A percentile compares a stretch with the other conserved stretches of the same genome.
These are phyloP conservation scores for Molossus alvarezi DNA, from an alignment of 2,797 vertebrate species.

Conservation along the genomic window DNA sequence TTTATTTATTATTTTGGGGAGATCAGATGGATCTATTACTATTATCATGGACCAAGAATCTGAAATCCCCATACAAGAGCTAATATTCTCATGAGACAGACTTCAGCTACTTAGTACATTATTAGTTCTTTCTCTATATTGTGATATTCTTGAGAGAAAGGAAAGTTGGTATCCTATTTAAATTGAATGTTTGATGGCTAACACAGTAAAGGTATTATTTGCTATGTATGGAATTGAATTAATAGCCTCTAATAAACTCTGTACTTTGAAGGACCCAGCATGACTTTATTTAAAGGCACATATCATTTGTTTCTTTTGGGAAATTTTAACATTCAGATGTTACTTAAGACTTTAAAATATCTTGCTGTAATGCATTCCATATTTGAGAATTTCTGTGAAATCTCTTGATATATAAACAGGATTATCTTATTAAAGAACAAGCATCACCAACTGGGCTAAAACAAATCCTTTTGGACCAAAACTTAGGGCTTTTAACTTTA, in stretches of 20 bases:
- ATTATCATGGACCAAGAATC: neutral
- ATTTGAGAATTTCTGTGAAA: slow-evolving; percentile 8
- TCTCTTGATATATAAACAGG: neutral
- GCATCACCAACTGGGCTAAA: neutral
- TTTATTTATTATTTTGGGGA: neutral
- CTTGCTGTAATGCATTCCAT: neutral
- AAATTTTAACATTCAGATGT: neutral
- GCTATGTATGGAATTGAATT: neutral
- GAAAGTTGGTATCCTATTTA: neutral
- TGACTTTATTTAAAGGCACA: neutral
- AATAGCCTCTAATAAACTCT: neutral
- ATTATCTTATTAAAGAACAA: neutral
- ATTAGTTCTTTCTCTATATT: neutral
- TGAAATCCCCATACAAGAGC: neutral
- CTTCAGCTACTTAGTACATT: neutral
- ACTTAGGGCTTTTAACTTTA: neutral
- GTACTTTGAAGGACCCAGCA: neutral
- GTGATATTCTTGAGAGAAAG: neutral
- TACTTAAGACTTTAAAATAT: neutral
- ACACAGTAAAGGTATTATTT: neutral
- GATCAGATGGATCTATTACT: neutral
- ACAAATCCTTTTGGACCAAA: slow-evolving; percentile 25
- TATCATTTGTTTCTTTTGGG: neutral
- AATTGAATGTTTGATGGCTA: neutral
- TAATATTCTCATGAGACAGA: neutral